A percentile compares a stretch with the other conserved stretches of the same genome.
Conservation (phyloP, 2,797 vertebrate species). For the Corythornis leucogaster region DNA sequence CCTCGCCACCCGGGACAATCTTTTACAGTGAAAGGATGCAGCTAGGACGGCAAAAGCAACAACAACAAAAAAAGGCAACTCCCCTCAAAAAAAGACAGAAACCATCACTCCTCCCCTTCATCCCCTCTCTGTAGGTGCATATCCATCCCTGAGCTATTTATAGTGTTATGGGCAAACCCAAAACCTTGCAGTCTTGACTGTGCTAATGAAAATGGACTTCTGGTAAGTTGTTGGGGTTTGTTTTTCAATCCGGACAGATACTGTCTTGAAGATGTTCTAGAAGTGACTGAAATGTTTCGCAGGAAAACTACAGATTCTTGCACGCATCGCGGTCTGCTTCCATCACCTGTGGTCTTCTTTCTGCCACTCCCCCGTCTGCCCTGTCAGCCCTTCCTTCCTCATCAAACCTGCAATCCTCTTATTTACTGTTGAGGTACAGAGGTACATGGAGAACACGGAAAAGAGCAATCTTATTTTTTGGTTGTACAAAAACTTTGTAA, state of each 20-base stretch:
- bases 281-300: conserved; percentile 54
- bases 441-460: conserved; percentile 53
- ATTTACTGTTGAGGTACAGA: conserved; percentile 53
- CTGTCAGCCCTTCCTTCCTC: background rate
- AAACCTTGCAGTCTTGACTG: conserved; percentile 39
- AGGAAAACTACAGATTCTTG: conserved; percentile 49
- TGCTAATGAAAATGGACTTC: conserved; percentile 48
- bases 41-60: conserved; percentile 36
- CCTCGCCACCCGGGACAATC: conserved; percentile 26
- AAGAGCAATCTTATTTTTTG: conserved; percentile 70
- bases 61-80: background rate
- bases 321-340: conserved; percentile 39
- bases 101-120: background rate
- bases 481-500: conserved; percentile 75
- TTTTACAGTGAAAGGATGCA: conserved; percentile 7
- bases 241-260: conserved; percentile 19
- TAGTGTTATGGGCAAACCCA: conserved; percentile 56
- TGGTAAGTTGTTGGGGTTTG: conserved; percentile 15
- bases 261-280: conserved; percentile 50
- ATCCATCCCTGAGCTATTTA: conserved; percentile 70
- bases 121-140: conserved; percentile 28
- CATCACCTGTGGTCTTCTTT: conserved; percentile 7
- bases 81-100: background rate
- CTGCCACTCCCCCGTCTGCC: background rate
- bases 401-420: conserved; percentile 21